Percentiles rank a stretch among this genome's conserved stretches.
Conservation (phyloP, 2,113 vertebrate species). For the Tylochromis polylepis region DNA sequence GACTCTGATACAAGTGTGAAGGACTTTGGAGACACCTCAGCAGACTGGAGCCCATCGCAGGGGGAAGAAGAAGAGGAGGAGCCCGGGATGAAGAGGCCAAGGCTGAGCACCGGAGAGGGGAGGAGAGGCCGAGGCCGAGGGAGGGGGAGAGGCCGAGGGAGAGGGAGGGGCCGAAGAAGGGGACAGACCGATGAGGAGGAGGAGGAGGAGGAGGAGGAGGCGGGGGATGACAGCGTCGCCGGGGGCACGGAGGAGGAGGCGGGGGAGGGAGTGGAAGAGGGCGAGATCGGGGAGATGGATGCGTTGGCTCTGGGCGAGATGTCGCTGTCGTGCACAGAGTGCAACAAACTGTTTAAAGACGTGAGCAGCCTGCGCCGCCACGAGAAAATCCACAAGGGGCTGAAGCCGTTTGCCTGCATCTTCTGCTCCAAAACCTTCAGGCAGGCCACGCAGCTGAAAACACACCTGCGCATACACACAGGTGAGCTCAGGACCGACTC, state of each 20-base stretch:
- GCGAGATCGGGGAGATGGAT: constrained; percentile 61
- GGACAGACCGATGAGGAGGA: background rate
- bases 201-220: background rate
- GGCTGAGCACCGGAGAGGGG: background rate
- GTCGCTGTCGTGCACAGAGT: constrained; percentile 82
- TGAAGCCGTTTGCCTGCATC: constrained; percentile 93
- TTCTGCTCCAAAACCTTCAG: constrained; percentile 94
- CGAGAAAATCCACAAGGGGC: constrained; percentile 95
- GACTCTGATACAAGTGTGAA: constrained; percentile 43
- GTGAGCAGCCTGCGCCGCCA: constrained; percentile 91
- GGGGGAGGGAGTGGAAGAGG: constrained; percentile 69
- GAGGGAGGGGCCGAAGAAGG: background rate
- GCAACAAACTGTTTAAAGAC: constrained; percentile 90
- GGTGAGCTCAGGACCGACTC: constrained; percentile 69
- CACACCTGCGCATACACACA: constrained; percentile 95
- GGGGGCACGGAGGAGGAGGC: constrained; percentile 60
- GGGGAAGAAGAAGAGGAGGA: constrained; percentile 48
- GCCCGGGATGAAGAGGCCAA: background rate
- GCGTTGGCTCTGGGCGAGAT: background rate
- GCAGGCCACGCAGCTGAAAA: constrained; percentile 96
- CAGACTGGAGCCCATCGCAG: constrained; percentile 60
- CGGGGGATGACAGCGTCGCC: background rate
- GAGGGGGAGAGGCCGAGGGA: background rate
- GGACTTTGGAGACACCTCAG: constrained; percentile 52
- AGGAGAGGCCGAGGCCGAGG: constrained; percentile 50